Base-by-base conservation (phyloP, 2,888 invertebrate genomes). In the Polyommatus iphigenia region DNA sequence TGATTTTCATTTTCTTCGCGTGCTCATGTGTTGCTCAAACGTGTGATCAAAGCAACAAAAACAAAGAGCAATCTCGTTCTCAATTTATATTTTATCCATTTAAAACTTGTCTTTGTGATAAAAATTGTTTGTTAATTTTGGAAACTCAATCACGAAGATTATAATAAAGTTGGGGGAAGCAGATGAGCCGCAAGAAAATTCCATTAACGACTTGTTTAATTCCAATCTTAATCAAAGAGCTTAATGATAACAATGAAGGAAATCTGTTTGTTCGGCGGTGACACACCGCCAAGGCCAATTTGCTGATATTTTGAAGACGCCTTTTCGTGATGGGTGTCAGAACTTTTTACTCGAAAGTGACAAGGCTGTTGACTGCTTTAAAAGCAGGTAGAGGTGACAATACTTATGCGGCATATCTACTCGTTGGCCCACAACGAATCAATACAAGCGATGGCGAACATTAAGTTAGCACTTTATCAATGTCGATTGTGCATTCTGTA, bases 201-300 rank as follows among this genome's bases (percentile, higher is more conserved):
- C 80, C 78, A 81, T 81, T 79, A 82, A 80, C 80, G 81, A 81
- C 81, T 82, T 82, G 81, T 81, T 82, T 82, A 83, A 84, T 80
- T 81, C 81, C 82, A 81, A 82, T 82, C 83, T 82, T 83, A 82
- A 83, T 83, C 83, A 83, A 80, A 79, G 81, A 82, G 80, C 81
- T 81, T 81, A 81, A 81, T 83, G 78, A 79, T 80, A 77, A 78
- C 71, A 79, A 57, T 81, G 79, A 80, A 78, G 77, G 79, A 73
- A 81, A 79, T 79, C 78, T 78, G 80, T 79, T 79, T 78, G 80
- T 79, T 81, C 79, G 29, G 24, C 24, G 29, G 67, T 67, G 67
- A 67, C 79, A 82, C 82, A 79, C 80, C 80, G 80, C 80, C 79
- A 79, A 78, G 79, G 79, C 76, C 77, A 78, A 80, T 81, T 81